phyloP scores from a whole-genome alignment of 2,888 invertebrate genomes.

The Apamea monoglypha region DNA sequence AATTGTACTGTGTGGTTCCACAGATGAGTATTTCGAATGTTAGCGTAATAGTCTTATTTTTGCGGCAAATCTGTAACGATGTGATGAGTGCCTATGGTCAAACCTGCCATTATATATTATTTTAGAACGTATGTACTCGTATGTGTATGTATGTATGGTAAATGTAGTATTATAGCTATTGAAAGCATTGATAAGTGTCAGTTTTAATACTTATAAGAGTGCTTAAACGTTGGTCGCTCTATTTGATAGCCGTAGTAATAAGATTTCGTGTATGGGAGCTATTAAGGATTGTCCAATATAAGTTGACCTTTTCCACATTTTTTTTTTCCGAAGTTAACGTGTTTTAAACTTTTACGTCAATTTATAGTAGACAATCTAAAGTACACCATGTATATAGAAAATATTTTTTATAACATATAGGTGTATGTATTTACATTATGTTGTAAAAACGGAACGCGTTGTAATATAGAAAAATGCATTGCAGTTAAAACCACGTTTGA shows the following conservation, averaged over 20 bases:
- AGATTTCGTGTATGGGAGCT: not conserved
- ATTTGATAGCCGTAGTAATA: not conserved
- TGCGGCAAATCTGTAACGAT: constrained; percentile 30
- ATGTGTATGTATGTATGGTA: constrained; percentile 18
- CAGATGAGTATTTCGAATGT: constrained; percentile 27
- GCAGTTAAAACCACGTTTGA: not conserved
- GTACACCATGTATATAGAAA: not conserved
- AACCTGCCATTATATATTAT: constrained; percentile 55
- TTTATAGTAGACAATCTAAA: constrained; percentile 23
- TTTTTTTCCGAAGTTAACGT: not conserved
- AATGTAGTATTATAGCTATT: constrained; percentile 30
- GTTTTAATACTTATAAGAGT: not conserved
- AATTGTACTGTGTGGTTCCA: constrained; percentile 19
- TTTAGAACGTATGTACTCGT: constrained; percentile 9
- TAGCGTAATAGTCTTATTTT: constrained; percentile 38
- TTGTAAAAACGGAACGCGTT: constrained; percentile 14
- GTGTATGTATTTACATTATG: constrained; percentile 7
- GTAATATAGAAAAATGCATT: not conserved
- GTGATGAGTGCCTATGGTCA: constrained; percentile 21
- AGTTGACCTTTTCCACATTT: not conserved
- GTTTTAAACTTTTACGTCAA: not conserved
- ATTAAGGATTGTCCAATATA: constrained; percentile 7
- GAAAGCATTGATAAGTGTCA: constrained; percentile 5
- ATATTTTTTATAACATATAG: constrained; percentile 20
- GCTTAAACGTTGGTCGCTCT: not conserved